phyloP scores from a whole-genome alignment of 2,888 invertebrate genomes.

The Encarsia formosa region DNA sequence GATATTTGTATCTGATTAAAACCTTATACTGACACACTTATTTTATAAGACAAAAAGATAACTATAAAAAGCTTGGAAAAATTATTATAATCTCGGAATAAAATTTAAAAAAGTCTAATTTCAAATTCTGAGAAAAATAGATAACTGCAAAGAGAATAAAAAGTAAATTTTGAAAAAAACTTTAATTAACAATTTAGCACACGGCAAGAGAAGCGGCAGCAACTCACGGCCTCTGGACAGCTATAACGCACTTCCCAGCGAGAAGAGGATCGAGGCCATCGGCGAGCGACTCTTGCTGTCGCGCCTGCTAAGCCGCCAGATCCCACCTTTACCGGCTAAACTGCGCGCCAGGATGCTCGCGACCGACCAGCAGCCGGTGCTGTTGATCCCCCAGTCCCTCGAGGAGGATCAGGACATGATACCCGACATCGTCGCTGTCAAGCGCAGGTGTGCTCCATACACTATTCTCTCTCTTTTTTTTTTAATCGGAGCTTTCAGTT shows the following conservation, averaged over 20 bases:
- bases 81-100: background rate
- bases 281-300: constrained; percentile 34
- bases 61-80: background rate
- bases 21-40: no score
- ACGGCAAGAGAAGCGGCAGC: constrained; percentile 58
- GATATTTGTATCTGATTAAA: no score
- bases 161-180: background rate
- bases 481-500: no score
- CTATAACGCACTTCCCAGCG: background rate
- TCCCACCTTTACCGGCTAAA: constrained; percentile 8
- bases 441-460: constrained; percentile 14
- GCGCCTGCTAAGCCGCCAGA: constrained; percentile 32
- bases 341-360: constrained; percentile 4
- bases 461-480: no score
- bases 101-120: no score
- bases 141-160: background rate
- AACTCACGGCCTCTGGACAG: constrained; percentile 5
- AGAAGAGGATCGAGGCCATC: no score
- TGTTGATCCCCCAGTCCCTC: background rate
- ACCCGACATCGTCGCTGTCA: background rate
- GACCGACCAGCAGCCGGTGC: background rate
- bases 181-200: constrained; percentile 55
- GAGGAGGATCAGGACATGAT: background rate
- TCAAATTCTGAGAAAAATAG: no score
- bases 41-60: no score